Percentiles rank a stretch among this genome's conserved stretches.
phyloP scores from a whole-genome alignment of 2,888 invertebrate genomes.

The Drosophila gaucha region DNA sequence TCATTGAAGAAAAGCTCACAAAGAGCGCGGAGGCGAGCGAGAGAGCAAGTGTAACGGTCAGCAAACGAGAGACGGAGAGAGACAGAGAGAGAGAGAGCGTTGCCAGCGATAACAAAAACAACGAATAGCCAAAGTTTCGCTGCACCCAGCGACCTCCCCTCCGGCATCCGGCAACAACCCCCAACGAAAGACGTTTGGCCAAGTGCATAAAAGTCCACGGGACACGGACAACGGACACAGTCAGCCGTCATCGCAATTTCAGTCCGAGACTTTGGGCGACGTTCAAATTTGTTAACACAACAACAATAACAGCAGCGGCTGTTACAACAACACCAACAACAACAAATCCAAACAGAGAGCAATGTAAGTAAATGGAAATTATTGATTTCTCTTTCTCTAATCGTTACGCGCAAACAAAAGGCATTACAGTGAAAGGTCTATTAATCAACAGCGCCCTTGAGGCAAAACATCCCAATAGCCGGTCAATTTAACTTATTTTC shows the following conservation, averaged over 20 bases:
- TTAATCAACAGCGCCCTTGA: slow-evolving; percentile 7
- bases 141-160: slow-evolving; percentile 55
- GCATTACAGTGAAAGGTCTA: slow-evolving; percentile 11
- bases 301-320: slow-evolving; percentile 30
- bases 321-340: slow-evolving; percentile 19
- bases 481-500: neutral
- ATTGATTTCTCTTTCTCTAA: slow-evolving; percentile 60
- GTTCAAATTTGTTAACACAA: slow-evolving; percentile 49
- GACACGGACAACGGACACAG: slow-evolving; percentile 40
- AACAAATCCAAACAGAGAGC: slow-evolving; percentile 45
- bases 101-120: slow-evolving; percentile 74
- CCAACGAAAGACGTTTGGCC: slow-evolving; percentile 49
- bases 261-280: slow-evolving; percentile 37
- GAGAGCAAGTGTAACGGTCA: slow-evolving; percentile 6
- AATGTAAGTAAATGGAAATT: slow-evolving; percentile 69
- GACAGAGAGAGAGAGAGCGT: slow-evolving; percentile 22
- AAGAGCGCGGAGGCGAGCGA: slow-evolving; percentile 12
- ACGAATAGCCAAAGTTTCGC: slow-evolving; percentile 64
- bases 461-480: neutral
- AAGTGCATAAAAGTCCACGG: slow-evolving; percentile 64
- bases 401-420: slow-evolving; percentile 27
- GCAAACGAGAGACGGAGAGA: slow-evolving; percentile 5
- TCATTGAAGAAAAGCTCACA: slow-evolving; percentile 69
- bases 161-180: slow-evolving; percentile 22
- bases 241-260: slow-evolving; percentile 36